Percentiles rank a stretch among this genome's conserved stretches.
Evolutionary conservation across 1,140 invertebrate genomes (phyloP).

Genomic region (Mylabris phalerata): DNA sequence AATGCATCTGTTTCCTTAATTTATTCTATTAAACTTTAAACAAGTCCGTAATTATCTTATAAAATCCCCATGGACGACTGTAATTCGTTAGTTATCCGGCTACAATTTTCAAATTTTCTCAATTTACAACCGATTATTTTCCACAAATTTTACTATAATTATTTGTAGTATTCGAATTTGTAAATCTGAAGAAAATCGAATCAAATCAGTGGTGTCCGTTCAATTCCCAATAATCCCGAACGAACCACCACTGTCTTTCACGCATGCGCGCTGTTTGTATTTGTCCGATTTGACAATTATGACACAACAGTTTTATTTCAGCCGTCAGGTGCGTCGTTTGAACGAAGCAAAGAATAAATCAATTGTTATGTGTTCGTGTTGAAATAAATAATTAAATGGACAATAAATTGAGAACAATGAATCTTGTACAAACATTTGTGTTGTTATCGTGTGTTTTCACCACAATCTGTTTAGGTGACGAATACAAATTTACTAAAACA

Average conservation of each 20-base stretch:
- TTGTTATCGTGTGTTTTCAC: conserved; percentile 11
- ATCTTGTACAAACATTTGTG: conserved; percentile 13
- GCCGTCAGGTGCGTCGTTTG: conserved; percentile 7
- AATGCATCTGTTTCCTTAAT: conserved; percentile 2
- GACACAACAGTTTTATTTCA: conserved; percentile 12
- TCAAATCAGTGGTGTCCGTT: background rate
- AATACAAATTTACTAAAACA: conserved; percentile 11
- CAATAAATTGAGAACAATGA: background rate
- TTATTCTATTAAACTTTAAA: conserved; percentile 11
- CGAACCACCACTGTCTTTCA: background rate
- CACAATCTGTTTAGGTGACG: conserved; percentile 5
- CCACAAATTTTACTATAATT: no score
- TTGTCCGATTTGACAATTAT: background rate
- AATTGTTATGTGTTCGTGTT: background rate
- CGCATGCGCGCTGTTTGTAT: background rate
- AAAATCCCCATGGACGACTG: background rate
- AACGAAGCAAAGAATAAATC: background rate
- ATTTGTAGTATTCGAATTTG: no score
- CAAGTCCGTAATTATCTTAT: conserved; percentile 5
- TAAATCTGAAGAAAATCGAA: background rate
- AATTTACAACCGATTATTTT: no score
- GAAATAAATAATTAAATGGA: conserved; percentile 4
- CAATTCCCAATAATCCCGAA: background rate
- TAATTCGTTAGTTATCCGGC: background rate
- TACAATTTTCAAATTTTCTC: background rate